phyloP scores from a whole-genome alignment of 2,113 vertebrate genomes.

The Petaurus breviceps region DNA sequence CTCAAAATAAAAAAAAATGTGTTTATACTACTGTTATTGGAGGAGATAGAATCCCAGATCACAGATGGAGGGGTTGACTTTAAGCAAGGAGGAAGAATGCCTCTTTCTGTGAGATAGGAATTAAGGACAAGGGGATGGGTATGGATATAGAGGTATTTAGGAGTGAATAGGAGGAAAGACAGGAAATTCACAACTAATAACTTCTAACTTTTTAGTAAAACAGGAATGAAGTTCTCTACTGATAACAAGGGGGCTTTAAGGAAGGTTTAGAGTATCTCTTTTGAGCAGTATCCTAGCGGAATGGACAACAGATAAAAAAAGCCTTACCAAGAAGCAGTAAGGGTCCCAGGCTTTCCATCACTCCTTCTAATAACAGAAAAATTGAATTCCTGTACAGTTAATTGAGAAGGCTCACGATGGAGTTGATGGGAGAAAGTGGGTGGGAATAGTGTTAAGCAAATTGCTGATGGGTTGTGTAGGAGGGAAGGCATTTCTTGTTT shows the following conservation, averaged over 20 bases:
- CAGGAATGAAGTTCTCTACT: constrained; percentile 24
- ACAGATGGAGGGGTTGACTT: not conserved
- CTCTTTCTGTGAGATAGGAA: constrained; percentile 5
- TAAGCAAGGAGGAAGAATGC: not conserved
- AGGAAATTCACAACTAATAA: not conserved
- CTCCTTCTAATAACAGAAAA: not conserved
- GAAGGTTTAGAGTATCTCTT: not conserved
- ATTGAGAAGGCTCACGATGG: not conserved
- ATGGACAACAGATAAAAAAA: not conserved
- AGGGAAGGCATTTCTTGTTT: constrained; percentile 8
- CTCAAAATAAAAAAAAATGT: not conserved
- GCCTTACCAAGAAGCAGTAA: not conserved
- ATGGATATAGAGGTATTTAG: not conserved
- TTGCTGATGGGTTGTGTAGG: not conserved
- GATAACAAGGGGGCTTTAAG: not conserved
- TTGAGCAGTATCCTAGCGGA: not conserved
- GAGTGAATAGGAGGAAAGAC: constrained; percentile 17
- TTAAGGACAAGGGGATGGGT: constrained; percentile 3
- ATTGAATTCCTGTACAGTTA: constrained; percentile 13
- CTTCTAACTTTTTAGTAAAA: not conserved
- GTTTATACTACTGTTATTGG: not conserved
- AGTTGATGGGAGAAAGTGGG: not conserved
- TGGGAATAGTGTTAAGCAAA: not conserved
- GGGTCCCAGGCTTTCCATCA: not conserved
- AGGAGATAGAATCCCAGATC: not conserved